Conservation (phyloP, 2,888 invertebrate genomes). For the Dryobotodes eremita region DNA sequence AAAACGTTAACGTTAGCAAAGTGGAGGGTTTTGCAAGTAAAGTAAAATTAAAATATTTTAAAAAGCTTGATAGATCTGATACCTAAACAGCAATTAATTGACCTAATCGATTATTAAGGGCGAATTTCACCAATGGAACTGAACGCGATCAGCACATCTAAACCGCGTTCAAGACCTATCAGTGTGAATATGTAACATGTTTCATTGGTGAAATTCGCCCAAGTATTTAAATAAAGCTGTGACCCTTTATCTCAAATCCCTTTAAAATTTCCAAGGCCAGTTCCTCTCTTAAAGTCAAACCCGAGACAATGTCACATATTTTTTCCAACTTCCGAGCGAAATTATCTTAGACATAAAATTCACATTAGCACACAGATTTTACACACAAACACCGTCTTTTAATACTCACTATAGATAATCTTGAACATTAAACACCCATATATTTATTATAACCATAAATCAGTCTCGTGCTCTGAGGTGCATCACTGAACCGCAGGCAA, state of each 20-base stretch:
- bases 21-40: neutral
- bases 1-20: neutral
- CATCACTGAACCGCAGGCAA: slow-evolving; percentile 82
- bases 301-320: slow-evolving; percentile 51
- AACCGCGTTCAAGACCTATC: neutral
- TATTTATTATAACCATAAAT: slow-evolving; percentile 90
- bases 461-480: slow-evolving; percentile 86
- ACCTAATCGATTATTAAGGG: neutral
- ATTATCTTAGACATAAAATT: slow-evolving; percentile 65
- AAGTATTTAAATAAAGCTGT: neutral
- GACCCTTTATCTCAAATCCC: neutral
- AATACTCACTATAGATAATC: slow-evolving; percentile 84
- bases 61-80: neutral
- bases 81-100: slow-evolving; percentile 4
- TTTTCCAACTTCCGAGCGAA: slow-evolving; percentile 48
- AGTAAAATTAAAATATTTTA: neutral
- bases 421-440: slow-evolving; percentile 88
- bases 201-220: neutral
- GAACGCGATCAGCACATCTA: neutral
- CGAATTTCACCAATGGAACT: neutral
- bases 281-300: slow-evolving; percentile 30
- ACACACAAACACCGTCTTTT: slow-evolving; percentile 72
- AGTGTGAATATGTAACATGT: neutral
- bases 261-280: neutral
- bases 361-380: slow-evolving; percentile 70